phyloP scores from a whole-genome alignment of 2,113 vertebrate species.

The Coptodon bakossiorum region DNA sequence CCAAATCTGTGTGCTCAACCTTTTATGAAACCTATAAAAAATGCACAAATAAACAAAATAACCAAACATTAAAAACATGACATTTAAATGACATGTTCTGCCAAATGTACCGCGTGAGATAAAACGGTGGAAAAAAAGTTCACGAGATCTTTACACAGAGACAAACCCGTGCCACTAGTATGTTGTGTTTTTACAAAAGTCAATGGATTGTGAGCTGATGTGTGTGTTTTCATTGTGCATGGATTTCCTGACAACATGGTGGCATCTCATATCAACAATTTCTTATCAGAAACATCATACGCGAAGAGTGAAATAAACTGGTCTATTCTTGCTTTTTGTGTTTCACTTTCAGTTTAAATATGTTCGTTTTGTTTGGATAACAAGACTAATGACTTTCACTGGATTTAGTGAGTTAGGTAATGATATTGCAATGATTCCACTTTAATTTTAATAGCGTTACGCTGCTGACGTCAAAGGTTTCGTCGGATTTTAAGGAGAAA shows the following conservation, averaged over 20 bases:
- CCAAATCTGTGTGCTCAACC: slow-evolving; percentile 11
- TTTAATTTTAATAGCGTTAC: neutral
- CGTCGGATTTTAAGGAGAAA: slow-evolving; percentile 7
- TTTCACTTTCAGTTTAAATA: neutral
- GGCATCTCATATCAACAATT: neutral
- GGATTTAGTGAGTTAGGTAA: neutral
- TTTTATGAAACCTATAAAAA: neutral
- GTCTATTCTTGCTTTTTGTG: neutral
- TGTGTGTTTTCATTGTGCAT: neutral
- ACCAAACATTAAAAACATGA: neutral
- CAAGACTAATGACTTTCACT: neutral
- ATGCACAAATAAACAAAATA: neutral
- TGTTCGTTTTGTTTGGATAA: neutral
- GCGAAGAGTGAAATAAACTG: neutral
- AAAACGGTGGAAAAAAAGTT: neutral
- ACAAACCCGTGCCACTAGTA: neutral
- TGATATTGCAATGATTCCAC: neutral
- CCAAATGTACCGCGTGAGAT: neutral
- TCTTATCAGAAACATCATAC: neutral
- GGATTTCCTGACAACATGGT: neutral
- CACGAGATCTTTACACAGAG: neutral
- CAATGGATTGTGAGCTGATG: neutral
- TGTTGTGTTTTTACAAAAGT: neutral
- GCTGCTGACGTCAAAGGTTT: slow-evolving; percentile 14
- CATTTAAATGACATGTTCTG: neutral